Conservation (phyloP, 1,140 invertebrate genomes). For the Scaptomyza pallida region DNA sequence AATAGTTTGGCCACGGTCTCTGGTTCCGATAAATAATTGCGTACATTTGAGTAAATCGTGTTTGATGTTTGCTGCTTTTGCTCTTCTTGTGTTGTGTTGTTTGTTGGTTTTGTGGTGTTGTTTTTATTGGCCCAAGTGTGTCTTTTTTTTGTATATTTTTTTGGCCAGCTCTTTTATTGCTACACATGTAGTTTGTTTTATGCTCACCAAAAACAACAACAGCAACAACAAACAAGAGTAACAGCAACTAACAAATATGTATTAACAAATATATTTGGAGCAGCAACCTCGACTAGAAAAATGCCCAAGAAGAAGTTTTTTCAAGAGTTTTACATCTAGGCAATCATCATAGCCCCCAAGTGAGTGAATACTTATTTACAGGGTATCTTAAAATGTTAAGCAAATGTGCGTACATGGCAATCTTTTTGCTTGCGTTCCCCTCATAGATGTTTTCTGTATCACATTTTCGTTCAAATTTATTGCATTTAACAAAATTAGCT, state of each 20-base stretch:
- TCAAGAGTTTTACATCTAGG: too few relatives aligned
- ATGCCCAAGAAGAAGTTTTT: background rate
- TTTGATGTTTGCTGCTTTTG: conserved; percentile 79
- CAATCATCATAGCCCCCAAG: background rate
- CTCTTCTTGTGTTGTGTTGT: conserved; percentile 50
- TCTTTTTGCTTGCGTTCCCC: conserved; percentile 27
- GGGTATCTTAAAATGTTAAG: conserved; percentile 45
- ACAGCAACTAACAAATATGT: conserved; percentile 47
- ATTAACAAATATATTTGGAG: background rate
- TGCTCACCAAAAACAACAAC: conserved; percentile 57
- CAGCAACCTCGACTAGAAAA: conserved; percentile 1
- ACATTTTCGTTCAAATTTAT: conserved; percentile 81
- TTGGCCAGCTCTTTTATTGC: conserved; percentile 76
- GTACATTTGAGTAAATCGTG: conserved; percentile 83
- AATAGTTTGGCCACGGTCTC: conserved; percentile 60
- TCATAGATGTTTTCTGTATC: conserved; percentile 60
- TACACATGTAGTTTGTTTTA: conserved; percentile 77
- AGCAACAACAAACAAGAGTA: conserved; percentile 26
- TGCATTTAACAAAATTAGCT: conserved; percentile 80
- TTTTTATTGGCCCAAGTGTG: conserved; percentile 52
- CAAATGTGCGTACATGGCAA: conserved; percentile 52
- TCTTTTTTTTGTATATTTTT: conserved; percentile 53
- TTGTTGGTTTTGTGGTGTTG: conserved; percentile 12
- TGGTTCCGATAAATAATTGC: conserved; percentile 80
- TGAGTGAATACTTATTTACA: background rate